Evolutionary conservation across 1,140 invertebrate species (phyloP), one percentile per base, ranked within the genome.

Genomic region (Homarus americanus): DNA sequence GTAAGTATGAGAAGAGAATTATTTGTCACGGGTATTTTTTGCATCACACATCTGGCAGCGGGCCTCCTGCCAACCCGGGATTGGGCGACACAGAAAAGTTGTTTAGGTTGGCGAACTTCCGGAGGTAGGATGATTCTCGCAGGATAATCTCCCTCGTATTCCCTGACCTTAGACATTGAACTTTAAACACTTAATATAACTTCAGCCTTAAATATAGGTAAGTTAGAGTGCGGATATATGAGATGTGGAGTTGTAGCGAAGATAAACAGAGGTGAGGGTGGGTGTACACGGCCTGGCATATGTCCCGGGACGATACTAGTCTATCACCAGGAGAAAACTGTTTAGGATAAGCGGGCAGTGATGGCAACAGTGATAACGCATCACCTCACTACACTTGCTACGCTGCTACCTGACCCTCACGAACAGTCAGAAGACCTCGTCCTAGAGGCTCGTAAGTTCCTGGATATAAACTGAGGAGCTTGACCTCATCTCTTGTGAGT

Each of bases 271-370:
- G 44, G 53, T 58, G 10, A 17, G 17, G 15, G 36, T 36, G 34
- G 17, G 53, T 0, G 53, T 20, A 24, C 53, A 24, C 24, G 10
- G 53, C 15, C 12, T 58, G 53, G 53, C 76, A 28, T 38, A 7
- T 38, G 10, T 40, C 38, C n/a, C 75, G 5, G n/a, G 4, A 7
- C 63, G 63, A 69, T 28, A 69, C 32, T 69, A 69, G 63, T 24
- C 32, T 32, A 69, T 69, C 24, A 28, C 32, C 63, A 32, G n/a
- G 63, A 69, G 63, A 69, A 32, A 69, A 69, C 63, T 69, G 28
- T 69, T 69, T 69, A 69, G 63, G 63, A 32, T 69, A 69, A 69
- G 63, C 63, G 63, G 0, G n/a, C 63, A 69, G 63, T 69, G 63
- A 69, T 69, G 28, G 63, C 5, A 69, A 28, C n/a, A 69, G 63